phyloP scores from a whole-genome alignment of 2,113 vertebrate species.

The Poeciliopsis occidentalis region DNA sequence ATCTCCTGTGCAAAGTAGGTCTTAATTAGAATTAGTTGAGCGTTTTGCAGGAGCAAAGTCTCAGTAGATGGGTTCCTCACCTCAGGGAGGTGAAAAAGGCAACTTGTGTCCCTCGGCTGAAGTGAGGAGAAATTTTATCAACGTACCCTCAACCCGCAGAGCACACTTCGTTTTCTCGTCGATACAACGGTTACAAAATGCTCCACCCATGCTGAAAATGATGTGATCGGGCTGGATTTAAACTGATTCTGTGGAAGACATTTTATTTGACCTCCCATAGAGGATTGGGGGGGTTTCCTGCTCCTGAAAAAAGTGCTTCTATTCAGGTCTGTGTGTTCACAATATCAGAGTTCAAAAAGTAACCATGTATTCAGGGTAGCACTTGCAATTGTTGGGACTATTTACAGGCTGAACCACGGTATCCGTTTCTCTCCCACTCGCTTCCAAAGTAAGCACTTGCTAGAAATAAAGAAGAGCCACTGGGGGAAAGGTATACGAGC shows the following conservation, averaged over 20 bases:
- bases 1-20: slow-evolving; percentile 65
- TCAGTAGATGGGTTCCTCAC: slow-evolving; percentile 59
- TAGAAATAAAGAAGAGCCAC: slow-evolving; percentile 20
- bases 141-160: slow-evolving; percentile 41
- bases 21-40: slow-evolving; percentile 71
- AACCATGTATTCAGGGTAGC: slow-evolving; percentile 46
- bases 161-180: slow-evolving; percentile 47
- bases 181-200: slow-evolving; percentile 53
- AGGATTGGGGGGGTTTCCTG: slow-evolving; percentile 6
- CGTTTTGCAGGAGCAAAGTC: slow-evolving; percentile 48
- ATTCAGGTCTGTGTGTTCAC: slow-evolving; percentile 25
- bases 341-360: slow-evolving; percentile 41
- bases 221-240: slow-evolving; percentile 31
- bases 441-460: slow-evolving; percentile 53
- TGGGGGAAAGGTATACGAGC: slow-evolving; percentile 50
- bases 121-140: slow-evolving; percentile 60
- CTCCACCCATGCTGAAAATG: slow-evolving; percentile 45
- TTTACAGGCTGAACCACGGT: slow-evolving; percentile 46
- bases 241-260: slow-evolving; percentile 35
- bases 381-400: slow-evolving; percentile 43
- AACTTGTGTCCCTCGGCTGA: slow-evolving; percentile 30
- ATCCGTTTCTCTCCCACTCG: slow-evolving; percentile 56
- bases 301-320: slow-evolving; percentile 6
- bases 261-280: slow-evolving; percentile 30
- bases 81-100: slow-evolving; percentile 63